phyloP scores from a whole-genome alignment of 2,888 invertebrate genomes.

The Aspidiotus destructor region DNA sequence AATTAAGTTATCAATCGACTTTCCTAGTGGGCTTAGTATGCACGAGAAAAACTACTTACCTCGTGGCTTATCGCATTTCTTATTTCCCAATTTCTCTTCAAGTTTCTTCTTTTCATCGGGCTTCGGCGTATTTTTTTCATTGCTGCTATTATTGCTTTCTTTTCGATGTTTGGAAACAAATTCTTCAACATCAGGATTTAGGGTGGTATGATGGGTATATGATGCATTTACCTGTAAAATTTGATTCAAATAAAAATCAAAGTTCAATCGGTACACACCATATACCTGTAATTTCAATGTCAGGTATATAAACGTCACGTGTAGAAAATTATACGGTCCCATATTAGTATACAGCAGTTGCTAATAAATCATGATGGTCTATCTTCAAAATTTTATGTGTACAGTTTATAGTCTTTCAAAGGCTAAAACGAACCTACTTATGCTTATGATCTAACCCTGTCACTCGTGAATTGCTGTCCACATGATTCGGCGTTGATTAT shows the following conservation, averaged over 20 bases:
- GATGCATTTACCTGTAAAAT: neutral
- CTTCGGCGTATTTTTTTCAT: conserved; percentile 5
- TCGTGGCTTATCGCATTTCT: neutral
- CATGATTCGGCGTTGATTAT: no score
- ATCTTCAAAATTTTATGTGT: neutral
- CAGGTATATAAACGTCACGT: no score
- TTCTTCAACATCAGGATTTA: conserved; percentile 24
- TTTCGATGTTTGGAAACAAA: conserved; percentile 19
- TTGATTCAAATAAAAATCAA: neutral
- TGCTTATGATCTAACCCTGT: no score
- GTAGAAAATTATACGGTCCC: no score
- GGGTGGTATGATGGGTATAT: neutral
- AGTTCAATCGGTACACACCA: no score
- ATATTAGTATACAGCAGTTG: no score
- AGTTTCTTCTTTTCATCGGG: neutral
- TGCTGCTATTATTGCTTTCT: conserved; percentile 6
- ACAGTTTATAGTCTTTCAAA: conserved; percentile 1
- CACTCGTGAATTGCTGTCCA: no score
- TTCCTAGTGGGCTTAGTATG: no score
- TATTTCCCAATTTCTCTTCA: neutral
- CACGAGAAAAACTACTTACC: no score
- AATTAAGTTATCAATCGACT: no score
- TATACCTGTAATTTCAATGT: no score
- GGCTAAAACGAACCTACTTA: neutral
- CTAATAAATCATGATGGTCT: no score